Conservation (phyloP, 2,888 invertebrate genomes). For the Perizoma flavofasciatum region DNA sequence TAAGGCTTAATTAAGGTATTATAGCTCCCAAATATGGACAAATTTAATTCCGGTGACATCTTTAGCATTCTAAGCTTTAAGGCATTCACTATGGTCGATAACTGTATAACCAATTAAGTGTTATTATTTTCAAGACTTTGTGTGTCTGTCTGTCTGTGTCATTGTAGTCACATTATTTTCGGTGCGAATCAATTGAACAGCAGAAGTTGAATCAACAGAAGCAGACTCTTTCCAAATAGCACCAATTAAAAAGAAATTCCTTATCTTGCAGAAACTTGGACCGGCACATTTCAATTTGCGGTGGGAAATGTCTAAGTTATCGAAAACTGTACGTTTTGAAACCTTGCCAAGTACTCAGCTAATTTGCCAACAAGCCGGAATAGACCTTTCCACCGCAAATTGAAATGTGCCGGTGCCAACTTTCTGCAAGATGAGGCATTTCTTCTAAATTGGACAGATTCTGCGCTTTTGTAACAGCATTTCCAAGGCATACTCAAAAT, state of each 20-base stretch:
- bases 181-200: no score
- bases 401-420: slow-evolving; percentile 31
- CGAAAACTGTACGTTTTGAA: slow-evolving; percentile 20
- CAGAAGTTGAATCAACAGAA: no score
- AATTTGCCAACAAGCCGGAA: slow-evolving; percentile 22
- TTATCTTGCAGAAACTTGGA: no score
- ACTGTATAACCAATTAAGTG: no score
- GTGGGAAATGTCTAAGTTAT: no score
- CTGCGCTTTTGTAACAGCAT: background rate
- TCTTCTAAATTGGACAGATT: slow-evolving; percentile 8
- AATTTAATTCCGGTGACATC: slow-evolving; percentile 88
- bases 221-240: slow-evolving; percentile 5
- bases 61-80: slow-evolving; percentile 98
- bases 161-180: no score
- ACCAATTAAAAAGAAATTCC: background rate
- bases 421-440: slow-evolving; percentile 13
- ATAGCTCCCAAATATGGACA: no score
- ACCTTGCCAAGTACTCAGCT: slow-evolving; percentile 25
- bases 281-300: no score
- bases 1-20: no score
- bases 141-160: no score
- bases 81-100: slow-evolving; percentile 85
- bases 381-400: slow-evolving; percentile 22
- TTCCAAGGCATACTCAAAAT: no score
- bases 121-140: no score